Evolutionary conservation across 1,140 invertebrate species (phyloP), one percentile per base, ranked within the genome.

Genomic region (Lepidurus apus): DNA sequence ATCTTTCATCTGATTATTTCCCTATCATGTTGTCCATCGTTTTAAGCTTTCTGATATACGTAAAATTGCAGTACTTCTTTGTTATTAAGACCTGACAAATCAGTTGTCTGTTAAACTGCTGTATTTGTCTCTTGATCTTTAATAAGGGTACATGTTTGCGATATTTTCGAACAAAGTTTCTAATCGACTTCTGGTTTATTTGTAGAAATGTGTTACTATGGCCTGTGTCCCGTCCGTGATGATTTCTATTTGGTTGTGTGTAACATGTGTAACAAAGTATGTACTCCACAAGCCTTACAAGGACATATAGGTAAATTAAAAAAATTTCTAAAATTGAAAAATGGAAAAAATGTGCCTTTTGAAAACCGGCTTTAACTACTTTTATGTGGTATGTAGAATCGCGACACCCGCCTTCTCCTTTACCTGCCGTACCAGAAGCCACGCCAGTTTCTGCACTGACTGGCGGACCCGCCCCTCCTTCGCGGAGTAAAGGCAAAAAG

Each of bases 211-310:
- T 79, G 81, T 77, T 81, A 87, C 53, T 88, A 86, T 86, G 87
- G 87, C 24, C 81, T 85, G 43, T 87, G 87, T 84, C 87, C 87
- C 76, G 84, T 86, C 42, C 84, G 84, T 81, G 87, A 88, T 83
- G 86, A 87, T 78, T 88, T 87, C 82, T 87, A 86, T 80, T 82
- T 88, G 47, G 86, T 87, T 76, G 84, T 87, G 34, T 88, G 87
- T 85, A 85, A 88, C 81, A 82, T 84, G 47, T 88, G 87, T 83
- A 84, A 84, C 76, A 83, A 86, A 81, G 84, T 87, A 76, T 81
- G 88, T 77, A 88, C 88, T 82, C 87, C 87, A 78, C 87, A 88
- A 81, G 87, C 86, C 53, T 83, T 88, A 45, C 84, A 86, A 79
- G 81, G 82, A 79, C 87, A 88, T 82, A 83, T 87, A 75, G 85